phyloP scores from a whole-genome alignment of 2,888 invertebrate genomes.

The Phlogophora meticulosa region DNA sequence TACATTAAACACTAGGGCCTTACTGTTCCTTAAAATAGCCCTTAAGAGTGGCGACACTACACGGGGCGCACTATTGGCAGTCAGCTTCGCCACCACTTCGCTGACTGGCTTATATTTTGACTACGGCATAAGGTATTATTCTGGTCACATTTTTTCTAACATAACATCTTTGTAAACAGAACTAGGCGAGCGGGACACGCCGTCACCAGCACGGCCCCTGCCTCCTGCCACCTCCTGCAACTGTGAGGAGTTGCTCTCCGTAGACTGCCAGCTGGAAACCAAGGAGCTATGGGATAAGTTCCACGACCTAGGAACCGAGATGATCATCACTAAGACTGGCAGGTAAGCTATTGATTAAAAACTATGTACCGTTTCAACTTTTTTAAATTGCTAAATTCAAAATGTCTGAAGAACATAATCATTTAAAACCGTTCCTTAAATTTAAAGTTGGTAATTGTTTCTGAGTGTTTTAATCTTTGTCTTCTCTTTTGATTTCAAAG shows the following conservation, averaged over 20 bases:
- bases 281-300: slow-evolving; percentile 99
- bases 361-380: neutral
- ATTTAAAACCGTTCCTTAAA: neutral
- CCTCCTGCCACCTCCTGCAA: slow-evolving; percentile 93
- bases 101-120: neutral
- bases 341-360: slow-evolving; percentile 92
- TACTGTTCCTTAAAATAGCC: too few relatives aligned
- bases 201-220: slow-evolving; percentile 85
- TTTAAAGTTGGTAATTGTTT: slow-evolving; percentile 15
- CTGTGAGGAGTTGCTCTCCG: slow-evolving; percentile 95
- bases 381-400: too few relatives aligned
- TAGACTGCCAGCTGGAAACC: slow-evolving; percentile 98
- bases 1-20: too few relatives aligned
- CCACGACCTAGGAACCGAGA: slow-evolving; percentile 98
- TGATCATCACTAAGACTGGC: slow-evolving; percentile 99
- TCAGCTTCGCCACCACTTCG: too few relatives aligned
- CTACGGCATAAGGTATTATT: too few relatives aligned
- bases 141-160: neutral
- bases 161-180: slow-evolving; percentile 71
- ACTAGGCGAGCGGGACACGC: slow-evolving; percentile 88
- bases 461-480: neutral
- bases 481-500: slow-evolving; percentile 6
- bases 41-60: too few relatives aligned
- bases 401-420: slow-evolving; percentile 4
- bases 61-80: neutral